These are phyloP conservation scores for Mohoua ochrocephala DNA, from an alignment of 2,113 vertebrate genomes.

Conservation along the genomic window DNA sequence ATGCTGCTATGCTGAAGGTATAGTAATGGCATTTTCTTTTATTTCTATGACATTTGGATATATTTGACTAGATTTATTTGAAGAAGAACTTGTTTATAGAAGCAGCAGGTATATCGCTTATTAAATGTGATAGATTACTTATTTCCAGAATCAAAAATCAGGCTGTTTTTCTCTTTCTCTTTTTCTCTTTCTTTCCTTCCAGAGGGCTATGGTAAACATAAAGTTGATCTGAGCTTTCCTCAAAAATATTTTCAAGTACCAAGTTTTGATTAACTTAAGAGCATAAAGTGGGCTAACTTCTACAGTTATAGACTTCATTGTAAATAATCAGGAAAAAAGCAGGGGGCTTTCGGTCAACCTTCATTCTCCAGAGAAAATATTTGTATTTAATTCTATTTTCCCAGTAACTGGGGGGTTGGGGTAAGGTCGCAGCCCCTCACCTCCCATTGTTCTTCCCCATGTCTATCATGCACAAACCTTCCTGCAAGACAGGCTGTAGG, in stretches of 20 bases:
- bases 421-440: not conserved
- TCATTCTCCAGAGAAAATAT: not conserved
- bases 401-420: not conserved
- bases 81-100: constrained; percentile 2
- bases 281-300: not conserved
- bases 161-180: constrained; percentile 33
- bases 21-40: constrained; percentile 38
- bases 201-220: constrained; percentile 32
- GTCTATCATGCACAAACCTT: not conserved
- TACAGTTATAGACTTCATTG: not conserved
- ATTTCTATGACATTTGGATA: not conserved
- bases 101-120: not conserved
- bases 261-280: not conserved
- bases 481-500: not conserved
- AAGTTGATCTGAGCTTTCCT: constrained; percentile 36
- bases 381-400: not conserved
- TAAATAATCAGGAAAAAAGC: not conserved
- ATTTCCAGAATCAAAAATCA: constrained; percentile 17
- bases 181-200: constrained; percentile 34
- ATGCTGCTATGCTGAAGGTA: constrained; percentile 59
- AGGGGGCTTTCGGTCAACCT: not conserved
- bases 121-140: not conserved
- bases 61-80: not conserved
- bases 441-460: not conserved
- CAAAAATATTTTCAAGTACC: not conserved